A percentile compares a stretch with the other conserved stretches of the same genome.
phyloP scores from a whole-genome alignment of 2,888 invertebrate species.

The Iselma pallidipennis region DNA sequence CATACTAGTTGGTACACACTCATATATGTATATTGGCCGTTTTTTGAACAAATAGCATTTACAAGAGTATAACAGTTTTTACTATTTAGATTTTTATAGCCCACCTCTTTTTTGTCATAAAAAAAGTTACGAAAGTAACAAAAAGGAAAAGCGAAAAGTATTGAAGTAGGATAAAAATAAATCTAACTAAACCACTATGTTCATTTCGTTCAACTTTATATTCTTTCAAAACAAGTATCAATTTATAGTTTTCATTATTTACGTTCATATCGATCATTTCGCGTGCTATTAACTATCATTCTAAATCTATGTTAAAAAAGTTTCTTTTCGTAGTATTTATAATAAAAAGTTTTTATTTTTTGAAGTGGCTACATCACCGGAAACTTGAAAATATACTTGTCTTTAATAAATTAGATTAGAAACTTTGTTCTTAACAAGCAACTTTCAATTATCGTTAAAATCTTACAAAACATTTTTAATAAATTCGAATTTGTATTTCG shows the following conservation, averaged over 20 bases:
- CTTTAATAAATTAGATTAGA: conserved; percentile 23
- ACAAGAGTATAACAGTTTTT: conserved; percentile 19
- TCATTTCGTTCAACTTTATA: conserved; percentile 19
- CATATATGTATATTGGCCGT: conserved; percentile 18
- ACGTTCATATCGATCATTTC: neutral
- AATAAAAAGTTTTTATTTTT: conserved; percentile 22
- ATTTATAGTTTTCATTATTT: conserved; percentile 8
- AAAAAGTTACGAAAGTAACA: conserved; percentile 21
- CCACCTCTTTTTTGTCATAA: conserved; percentile 14
- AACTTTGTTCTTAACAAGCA: no score
- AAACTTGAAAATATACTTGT: conserved; percentile 18
- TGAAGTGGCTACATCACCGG: conserved; percentile 18
- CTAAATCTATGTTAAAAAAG: conserved; percentile 3
- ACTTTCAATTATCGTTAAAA: no score
- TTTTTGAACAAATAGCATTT: conserved; percentile 20
- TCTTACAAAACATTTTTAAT: no score
- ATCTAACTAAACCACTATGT: conserved; percentile 13
- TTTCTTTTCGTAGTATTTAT: conserved; percentile 15
- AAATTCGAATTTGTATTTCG: no score
- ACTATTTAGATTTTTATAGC: conserved; percentile 20
- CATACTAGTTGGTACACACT: neutral
- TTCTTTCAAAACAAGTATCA: conserved; percentile 13
- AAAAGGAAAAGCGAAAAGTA: conserved; percentile 15
- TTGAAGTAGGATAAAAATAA: conserved; percentile 18
- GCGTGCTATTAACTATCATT: neutral